Evolutionary conservation across 1,140 invertebrate species (phyloP).

Genomic region (Caligus rogercresseyi): DNA sequence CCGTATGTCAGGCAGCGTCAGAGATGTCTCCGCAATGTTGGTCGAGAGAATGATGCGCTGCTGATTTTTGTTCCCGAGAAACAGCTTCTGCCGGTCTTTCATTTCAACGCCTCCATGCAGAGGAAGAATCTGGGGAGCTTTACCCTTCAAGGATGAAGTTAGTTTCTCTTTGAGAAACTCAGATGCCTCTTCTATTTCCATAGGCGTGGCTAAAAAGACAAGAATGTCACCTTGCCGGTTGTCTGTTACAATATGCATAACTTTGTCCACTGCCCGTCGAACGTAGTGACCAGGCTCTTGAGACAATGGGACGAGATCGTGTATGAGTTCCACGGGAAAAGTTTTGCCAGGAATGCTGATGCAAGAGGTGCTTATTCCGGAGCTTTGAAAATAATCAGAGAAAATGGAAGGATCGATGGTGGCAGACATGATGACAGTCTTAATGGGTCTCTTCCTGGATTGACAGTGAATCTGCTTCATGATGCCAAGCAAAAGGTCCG

Average conservation of each 20-base stretch:
- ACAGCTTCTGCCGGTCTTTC: background rate
- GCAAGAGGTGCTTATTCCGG: background rate
- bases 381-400: background rate
- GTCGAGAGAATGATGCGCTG: background rate
- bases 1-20: slow-evolving; percentile 40
- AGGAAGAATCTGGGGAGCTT: background rate
- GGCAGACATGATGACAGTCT: background rate
- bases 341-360: background rate
- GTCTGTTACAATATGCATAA: background rate
- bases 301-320: background rate
- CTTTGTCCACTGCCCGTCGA: background rate
- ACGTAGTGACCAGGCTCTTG: background rate
- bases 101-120: background rate
- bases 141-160: background rate
- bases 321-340: background rate
- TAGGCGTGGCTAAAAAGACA: background rate
- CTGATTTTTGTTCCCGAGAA: no score
- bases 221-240: background rate
- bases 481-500: background rate
- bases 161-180: background rate
- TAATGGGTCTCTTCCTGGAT: background rate
- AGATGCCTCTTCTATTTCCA: background rate
- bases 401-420: background rate
- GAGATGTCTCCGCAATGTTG: slow-evolving; percentile 33
- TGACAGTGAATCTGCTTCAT: background rate